Evolutionary conservation across 2,113 vertebrate species (phyloP).

Genomic region (Neopipo cinnamomea): DNA sequence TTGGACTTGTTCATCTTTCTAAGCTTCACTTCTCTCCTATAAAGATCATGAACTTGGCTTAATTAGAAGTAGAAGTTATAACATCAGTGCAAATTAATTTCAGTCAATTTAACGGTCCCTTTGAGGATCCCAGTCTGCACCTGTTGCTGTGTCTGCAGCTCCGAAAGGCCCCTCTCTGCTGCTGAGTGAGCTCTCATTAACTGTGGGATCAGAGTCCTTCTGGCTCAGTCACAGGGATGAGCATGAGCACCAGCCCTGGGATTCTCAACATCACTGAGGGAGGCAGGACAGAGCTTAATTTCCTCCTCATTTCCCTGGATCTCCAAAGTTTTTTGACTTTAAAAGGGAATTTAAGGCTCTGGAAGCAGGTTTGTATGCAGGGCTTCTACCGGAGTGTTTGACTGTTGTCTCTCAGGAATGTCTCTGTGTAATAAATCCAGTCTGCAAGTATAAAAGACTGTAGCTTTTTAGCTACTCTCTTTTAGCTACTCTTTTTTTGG

Average conservation of each 20-base stretch:
- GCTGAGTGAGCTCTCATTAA: neutral
- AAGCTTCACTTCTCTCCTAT: constrained; percentile 20
- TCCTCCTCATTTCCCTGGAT: neutral
- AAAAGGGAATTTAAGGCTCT: neutral
- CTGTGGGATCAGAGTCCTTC: neutral
- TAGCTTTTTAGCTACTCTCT: neutral
- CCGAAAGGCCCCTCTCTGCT: neutral
- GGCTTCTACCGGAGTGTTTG: neutral
- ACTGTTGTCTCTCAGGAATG: neutral
- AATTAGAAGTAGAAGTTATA: constrained; percentile 62
- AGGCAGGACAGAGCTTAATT: neutral
- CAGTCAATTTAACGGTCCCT: neutral
- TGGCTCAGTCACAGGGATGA: neutral
- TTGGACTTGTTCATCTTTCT: constrained; percentile 43
- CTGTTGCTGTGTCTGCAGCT: neutral
- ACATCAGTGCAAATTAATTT: constrained; percentile 66
- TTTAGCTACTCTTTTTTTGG: neutral
- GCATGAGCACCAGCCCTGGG: fast-evolving
- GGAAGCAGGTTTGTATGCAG: neutral
- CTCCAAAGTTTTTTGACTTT: neutral
- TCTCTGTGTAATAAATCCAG: neutral
- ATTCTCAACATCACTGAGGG: fast-evolving
- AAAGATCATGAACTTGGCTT: constrained; percentile 52
- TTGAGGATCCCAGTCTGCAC: neutral
- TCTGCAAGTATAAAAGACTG: neutral